Base-by-base conservation (phyloP, 2,888 invertebrate genomes). In the Boloria selene region DNA sequence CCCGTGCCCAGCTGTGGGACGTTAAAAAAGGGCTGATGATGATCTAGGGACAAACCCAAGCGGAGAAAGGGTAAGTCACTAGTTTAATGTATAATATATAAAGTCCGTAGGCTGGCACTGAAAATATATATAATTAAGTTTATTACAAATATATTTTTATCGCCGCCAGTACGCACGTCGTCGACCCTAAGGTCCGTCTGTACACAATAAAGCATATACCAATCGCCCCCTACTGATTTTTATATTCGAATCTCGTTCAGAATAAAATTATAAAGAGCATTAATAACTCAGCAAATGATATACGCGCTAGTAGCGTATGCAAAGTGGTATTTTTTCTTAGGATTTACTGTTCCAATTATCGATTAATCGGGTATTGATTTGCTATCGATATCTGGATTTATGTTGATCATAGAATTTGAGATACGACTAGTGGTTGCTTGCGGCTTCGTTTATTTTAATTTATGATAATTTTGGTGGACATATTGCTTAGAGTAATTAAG, bases 191-290 rank as follows among this genome's bases (percentile, higher is more conserved):
- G 72, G 72, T 72, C 75, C 73, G 76, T 72, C 75, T 71, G 74
- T 73, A 78, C 81, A 77, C 80, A 79, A 86, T 88, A 87, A 88
- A 88, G 77, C 80, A 86, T 80, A 68, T 68, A 73, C 73, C 74
- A 75, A 73, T 73, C 74, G 74, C 87, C 90, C 91, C 91, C 91
- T 77, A 89, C 86, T 80, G 91, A 80, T 86, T 90, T 90, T 90
- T 90, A 90, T 90, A 87, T 84, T 86, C 82, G 80, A 83, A 81
- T 79, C 81, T 78, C 78, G 78, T 81, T 80, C 85, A 80, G 88
- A 85, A 90, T 90, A 90, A 90, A 85, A 88, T 90, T 88, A 88
- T 87, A 86, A 80, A 79, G 77, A 68, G 79, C 79, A 80, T 84
- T 83, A 84, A 88, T 90, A 89, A 88, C 83, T 90, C 87, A 87